These are phyloP conservation scores for Crenichthys baileyi DNA, from an alignment of 2,797 vertebrate genomes.

Conservation along the genomic window DNA sequence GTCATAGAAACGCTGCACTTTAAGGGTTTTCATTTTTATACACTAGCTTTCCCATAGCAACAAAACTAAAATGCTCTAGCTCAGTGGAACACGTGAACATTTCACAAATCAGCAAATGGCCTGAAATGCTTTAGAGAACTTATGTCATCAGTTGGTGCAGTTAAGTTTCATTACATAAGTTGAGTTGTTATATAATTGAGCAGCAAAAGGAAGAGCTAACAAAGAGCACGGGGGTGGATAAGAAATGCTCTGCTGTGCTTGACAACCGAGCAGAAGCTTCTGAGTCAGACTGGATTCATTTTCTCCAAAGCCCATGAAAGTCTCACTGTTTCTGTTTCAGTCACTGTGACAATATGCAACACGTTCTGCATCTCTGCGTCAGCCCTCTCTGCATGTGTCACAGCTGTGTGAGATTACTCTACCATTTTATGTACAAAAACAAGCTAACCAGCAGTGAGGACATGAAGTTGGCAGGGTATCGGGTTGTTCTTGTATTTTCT, in stretches of 20 bases:
- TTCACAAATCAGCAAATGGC: conserved; percentile 42
- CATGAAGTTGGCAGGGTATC: conserved; percentile 14
- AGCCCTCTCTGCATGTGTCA: background rate
- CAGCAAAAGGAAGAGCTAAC: conserved; percentile 52
- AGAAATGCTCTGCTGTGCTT: conserved; percentile 45
- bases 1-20: background rate
- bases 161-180: conserved; percentile 66
- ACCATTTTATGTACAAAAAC: background rate
- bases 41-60: background rate
- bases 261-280: conserved; percentile 31
- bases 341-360: background rate
- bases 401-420: background rate
- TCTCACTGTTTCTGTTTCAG: background rate
- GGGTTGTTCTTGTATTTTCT: conserved; percentile 7
- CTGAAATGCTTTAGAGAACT: conserved; percentile 47
- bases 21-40: background rate
- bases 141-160: conserved; percentile 47
- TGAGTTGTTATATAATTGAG: conserved; percentile 64
- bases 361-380: no score
- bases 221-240: conserved; percentile 49
- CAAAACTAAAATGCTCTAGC: conserved; percentile 19
- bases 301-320: background rate
- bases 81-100: conserved; percentile 11
- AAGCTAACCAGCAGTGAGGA: conserved; percentile 18
- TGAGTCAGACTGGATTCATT: conserved; percentile 7